Evolutionary conservation across 2,888 invertebrate species (phyloP).

Genomic region (Dryobotodes eremita): DNA sequence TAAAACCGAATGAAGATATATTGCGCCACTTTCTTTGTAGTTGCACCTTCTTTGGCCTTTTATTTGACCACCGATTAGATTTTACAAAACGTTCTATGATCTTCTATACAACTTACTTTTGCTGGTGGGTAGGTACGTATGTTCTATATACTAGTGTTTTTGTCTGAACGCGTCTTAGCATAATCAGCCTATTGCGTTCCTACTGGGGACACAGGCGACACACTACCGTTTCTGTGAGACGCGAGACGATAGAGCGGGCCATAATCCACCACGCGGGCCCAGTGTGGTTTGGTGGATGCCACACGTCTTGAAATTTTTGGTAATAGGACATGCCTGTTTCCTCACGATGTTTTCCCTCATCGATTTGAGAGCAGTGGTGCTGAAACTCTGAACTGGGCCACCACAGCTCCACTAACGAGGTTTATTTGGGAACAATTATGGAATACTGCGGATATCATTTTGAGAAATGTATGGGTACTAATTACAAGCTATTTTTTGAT

Average conservation of each 20-base stretch:
- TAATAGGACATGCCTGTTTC: background rate
- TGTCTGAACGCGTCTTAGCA: background rate
- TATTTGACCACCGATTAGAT: too few species aligned
- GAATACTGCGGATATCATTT: background rate
- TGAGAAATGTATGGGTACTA: background rate
- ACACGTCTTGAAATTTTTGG: background rate
- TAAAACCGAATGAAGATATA: too few species aligned
- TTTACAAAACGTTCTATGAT: too few species aligned
- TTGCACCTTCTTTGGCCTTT: too few species aligned
- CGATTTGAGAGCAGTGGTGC: background rate
- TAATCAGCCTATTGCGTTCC: background rate
- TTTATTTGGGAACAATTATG: background rate
- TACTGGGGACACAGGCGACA: background rate
- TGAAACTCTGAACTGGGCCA: too few species aligned
- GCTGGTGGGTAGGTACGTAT: too few species aligned
- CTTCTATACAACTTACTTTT: too few species aligned
- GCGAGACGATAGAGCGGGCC: too few species aligned
- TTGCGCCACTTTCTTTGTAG: too few species aligned
- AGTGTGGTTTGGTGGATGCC: background rate
- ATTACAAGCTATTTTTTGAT: background rate
- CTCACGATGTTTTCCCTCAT: background rate
- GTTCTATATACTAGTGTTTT: too few species aligned
- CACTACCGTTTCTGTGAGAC: background rate
- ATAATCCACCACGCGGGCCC: background rate
- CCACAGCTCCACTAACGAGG: background rate